Conservation (phyloP, 2,888 invertebrate genomes). For the Lamellibrachia columna region DNA sequence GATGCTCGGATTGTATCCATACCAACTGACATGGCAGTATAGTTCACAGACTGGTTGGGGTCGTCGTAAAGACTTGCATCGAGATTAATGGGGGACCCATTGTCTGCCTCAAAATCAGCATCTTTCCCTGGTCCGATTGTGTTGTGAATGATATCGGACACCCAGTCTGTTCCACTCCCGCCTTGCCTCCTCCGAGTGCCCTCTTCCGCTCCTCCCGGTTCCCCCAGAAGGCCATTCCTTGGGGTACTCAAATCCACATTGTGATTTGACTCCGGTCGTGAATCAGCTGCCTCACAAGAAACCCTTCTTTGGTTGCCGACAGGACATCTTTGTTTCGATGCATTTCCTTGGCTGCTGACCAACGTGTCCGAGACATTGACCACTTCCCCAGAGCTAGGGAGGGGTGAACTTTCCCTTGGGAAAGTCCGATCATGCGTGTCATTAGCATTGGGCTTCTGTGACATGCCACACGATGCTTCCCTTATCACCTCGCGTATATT, state of each 20-base stretch:
- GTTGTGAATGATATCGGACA: slow-evolving; percentile 3
- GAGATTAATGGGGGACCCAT: not conserved
- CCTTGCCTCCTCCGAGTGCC: not conserved
- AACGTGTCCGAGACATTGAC: not conserved
- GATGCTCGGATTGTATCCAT: not conserved
- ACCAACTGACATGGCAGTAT: not conserved
- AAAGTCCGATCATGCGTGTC: not conserved
- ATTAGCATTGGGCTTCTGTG: not conserved
- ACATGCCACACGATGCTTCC: not conserved
- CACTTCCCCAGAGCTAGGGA: not conserved
- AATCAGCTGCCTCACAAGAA: not conserved
- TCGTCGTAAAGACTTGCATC: not conserved
- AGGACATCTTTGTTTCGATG: not conserved
- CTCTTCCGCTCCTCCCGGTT: not conserved
- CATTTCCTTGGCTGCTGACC: not conserved
- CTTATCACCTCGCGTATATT: not conserved
- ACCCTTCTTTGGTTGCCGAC: not conserved
- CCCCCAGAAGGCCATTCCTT: not conserved
- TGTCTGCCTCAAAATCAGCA: not conserved
- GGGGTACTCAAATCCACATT: not conserved
- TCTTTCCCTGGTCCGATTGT: not conserved
- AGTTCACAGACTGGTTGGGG: not conserved
- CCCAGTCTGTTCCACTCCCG: not conserved
- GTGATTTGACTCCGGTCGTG: not conserved
- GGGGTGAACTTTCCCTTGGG: not conserved